phyloP scores from a whole-genome alignment of 2,113 vertebrate species.

The Salvelinus fontinalis region DNA sequence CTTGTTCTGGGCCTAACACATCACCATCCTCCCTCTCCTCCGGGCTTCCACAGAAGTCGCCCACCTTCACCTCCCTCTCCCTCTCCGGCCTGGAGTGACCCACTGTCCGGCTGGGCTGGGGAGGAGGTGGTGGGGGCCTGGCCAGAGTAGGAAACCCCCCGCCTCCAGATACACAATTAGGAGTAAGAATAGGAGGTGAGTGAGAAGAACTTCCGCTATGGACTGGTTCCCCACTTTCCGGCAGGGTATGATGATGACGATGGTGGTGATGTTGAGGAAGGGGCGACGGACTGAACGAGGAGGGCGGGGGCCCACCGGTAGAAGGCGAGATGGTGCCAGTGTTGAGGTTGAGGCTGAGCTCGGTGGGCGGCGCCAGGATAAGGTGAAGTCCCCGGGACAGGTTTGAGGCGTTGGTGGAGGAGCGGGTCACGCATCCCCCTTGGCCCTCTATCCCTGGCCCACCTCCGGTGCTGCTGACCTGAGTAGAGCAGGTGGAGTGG shows the following conservation, averaged over 20 bases:
- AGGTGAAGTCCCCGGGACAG: slow-evolving; percentile 88
- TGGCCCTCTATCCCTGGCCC: slow-evolving; percentile 20
- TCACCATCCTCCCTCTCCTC: slow-evolving; percentile 38
- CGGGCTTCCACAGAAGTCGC: slow-evolving; percentile 52
- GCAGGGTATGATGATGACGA: slow-evolving; percentile 78
- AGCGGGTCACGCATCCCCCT: slow-evolving; percentile 78
- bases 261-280: slow-evolving; percentile 75
- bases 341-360: slow-evolving; percentile 85
- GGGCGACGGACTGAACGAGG: slow-evolving; percentile 78
- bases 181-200: slow-evolving; percentile 75
- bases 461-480: slow-evolving; percentile 67
- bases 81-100: slow-evolving; percentile 21
- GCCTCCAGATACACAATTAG: slow-evolving; percentile 40
- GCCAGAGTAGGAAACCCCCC: slow-evolving; percentile 64
- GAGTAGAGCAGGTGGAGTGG: slow-evolving; percentile 78
- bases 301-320: slow-evolving; percentile 67
- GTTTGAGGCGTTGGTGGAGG: slow-evolving; percentile 82
- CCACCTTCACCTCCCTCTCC: slow-evolving; percentile 26
- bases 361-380: slow-evolving; percentile 86
- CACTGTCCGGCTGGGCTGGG: slow-evolving; percentile 36
- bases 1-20: slow-evolving; percentile 53
- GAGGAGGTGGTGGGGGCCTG: slow-evolving; percentile 63
- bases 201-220: slow-evolving; percentile 9
- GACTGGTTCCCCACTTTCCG: too few species aligned
- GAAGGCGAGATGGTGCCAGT: slow-evolving; percentile 80